A percentile compares a stretch with the other conserved stretches of the same genome.
These are phyloP conservation scores for Drosophila chauvacae DNA, from an alignment of 1,140 invertebrate species.

Conservation along the genomic window DNA sequence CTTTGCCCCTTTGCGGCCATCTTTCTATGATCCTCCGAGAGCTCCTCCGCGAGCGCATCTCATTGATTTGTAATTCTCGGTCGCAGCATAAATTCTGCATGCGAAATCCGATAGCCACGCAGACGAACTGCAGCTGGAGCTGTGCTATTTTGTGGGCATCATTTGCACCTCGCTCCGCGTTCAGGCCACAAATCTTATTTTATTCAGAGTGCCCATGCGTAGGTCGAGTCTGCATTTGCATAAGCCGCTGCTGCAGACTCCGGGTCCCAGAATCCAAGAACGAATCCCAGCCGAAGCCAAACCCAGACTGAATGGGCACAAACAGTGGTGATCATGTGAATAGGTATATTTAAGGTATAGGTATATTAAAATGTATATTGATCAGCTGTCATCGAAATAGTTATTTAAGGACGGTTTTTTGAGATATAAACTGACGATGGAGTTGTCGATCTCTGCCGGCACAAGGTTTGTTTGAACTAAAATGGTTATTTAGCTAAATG, in stretches of 20 bases:
- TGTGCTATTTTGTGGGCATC: slow-evolving; percentile 58
- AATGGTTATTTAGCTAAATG: no score
- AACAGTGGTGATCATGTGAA: neutral
- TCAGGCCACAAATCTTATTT: slow-evolving; percentile 76
- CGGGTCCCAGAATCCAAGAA: slow-evolving; percentile 17
- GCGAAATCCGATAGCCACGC: slow-evolving; percentile 76
- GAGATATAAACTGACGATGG: neutral
- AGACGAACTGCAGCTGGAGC: slow-evolving; percentile 15
- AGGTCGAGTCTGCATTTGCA: slow-evolving; percentile 73
- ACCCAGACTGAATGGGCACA: slow-evolving; percentile 35
- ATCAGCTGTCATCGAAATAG: neutral
- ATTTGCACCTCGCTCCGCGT: slow-evolving; percentile 70
- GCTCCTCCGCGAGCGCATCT: slow-evolving; percentile 52
- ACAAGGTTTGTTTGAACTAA: no score
- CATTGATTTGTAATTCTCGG: slow-evolving; percentile 81
- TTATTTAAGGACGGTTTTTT: neutral
- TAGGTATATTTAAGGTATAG: neutral
- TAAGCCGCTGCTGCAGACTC: slow-evolving; percentile 52
- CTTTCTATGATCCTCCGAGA: slow-evolving; percentile 43
- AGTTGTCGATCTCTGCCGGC: no score
- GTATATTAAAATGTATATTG: neutral
- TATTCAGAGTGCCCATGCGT: slow-evolving; percentile 73
- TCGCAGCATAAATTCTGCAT: slow-evolving; percentile 76
- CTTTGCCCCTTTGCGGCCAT: slow-evolving; percentile 39
- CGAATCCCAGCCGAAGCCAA: slow-evolving; percentile 22